These are phyloP conservation scores for Eutrigla gurnardus DNA, from an alignment of 2,797 vertebrate species.

Conservation along the genomic window DNA sequence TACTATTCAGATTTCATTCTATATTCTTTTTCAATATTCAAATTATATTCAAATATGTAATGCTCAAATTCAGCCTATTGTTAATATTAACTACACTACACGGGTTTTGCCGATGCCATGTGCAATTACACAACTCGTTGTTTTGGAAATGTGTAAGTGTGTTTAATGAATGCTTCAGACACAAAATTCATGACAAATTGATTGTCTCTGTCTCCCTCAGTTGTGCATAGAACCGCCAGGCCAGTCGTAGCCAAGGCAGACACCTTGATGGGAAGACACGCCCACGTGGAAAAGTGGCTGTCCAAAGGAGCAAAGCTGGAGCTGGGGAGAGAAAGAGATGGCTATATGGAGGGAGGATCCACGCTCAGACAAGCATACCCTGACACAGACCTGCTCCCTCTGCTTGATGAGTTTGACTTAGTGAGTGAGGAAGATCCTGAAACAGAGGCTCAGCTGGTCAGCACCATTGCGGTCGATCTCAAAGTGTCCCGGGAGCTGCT, in stretches of 20 bases:
- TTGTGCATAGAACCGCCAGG: background rate
- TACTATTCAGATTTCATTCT: too few relatives aligned
- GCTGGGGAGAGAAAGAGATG: background rate
- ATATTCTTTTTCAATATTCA: too few relatives aligned
- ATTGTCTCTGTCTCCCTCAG: constrained; percentile 4
- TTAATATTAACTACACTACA: too few relatives aligned
- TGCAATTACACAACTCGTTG: background rate
- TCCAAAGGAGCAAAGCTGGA: constrained; percentile 8
- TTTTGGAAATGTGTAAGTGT: background rate
- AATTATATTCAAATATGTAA: too few relatives aligned
- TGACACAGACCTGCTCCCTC: background rate
- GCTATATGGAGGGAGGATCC: background rate
- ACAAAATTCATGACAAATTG: background rate
- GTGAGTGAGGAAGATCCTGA: constrained; percentile 6
- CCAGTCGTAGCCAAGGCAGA: background rate
- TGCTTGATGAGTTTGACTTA: background rate
- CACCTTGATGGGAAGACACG: background rate
- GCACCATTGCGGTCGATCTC: constrained; percentile 65
- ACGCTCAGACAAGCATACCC: background rate
- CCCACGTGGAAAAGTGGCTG: constrained; percentile 22
- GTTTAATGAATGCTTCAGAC: background rate
- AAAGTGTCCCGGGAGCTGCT: constrained; percentile 70
- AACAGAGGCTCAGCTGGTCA: constrained; percentile 38
- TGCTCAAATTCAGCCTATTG: too few relatives aligned
- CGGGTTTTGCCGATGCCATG: background rate